These are phyloP conservation scores for Oreotrochilus melanogaster DNA, from an alignment of 2,113 vertebrate genomes.

Conservation along the genomic window DNA sequence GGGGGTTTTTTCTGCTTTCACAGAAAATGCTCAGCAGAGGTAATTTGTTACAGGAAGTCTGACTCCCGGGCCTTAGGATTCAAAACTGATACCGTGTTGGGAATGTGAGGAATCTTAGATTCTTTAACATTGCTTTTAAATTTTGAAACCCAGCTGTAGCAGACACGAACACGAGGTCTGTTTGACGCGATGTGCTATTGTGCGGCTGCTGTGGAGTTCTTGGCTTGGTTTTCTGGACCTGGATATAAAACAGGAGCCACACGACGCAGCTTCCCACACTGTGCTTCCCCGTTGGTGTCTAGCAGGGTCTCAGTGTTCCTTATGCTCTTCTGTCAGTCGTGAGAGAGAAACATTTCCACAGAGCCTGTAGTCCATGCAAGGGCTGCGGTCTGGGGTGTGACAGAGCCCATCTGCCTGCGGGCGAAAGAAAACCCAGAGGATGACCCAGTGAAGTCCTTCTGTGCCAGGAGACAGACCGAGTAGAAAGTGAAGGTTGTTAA, in stretches of 20 bases:
- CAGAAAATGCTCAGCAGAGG: neutral
- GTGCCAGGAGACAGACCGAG: neutral
- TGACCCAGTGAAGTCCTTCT: neutral
- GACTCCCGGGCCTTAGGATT: neutral
- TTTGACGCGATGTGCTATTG: neutral
- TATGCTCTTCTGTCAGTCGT: neutral
- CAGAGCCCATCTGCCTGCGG: neutral
- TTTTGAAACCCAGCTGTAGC: neutral
- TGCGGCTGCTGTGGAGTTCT: neutral
- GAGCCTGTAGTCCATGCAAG: neutral
- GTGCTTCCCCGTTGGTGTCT: neutral
- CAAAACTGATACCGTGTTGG: neutral
- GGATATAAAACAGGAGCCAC: neutral
- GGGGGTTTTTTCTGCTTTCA: neutral
- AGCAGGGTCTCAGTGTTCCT: fast-evolving
- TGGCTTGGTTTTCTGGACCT: neutral
- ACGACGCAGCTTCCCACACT: fast-evolving
- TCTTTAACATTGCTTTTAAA: neutral
- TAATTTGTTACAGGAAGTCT: neutral
- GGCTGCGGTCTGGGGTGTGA: fast-evolving
- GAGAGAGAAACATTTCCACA: fast-evolving
- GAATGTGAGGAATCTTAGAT: neutral
- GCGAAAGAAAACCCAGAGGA: neutral
- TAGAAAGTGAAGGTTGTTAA: neutral
- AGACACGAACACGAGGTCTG: neutral